Base-by-base conservation (phyloP, 2,797 vertebrate genomes). In the Myotis findleyi region DNA sequence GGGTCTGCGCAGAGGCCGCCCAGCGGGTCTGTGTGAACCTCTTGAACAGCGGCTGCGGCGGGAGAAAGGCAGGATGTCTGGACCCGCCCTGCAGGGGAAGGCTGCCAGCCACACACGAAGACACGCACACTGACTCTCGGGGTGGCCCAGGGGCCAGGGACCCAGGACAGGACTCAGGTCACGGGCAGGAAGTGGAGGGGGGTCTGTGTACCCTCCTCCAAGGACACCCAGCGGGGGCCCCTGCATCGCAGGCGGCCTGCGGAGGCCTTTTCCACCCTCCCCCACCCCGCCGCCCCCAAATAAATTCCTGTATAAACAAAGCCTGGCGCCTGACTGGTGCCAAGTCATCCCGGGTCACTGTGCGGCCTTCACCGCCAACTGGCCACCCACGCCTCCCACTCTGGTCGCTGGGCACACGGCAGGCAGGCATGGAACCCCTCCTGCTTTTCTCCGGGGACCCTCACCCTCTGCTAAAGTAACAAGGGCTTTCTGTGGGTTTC, bases 21-120 rank as follows among this genome's bases (percentile, higher is more conserved):
- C 98, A 98, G 80, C 97, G 98, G 41, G 97, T 98, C 94, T 98
- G 98, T 0, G 98, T 98, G 88, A 99, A 97, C 91, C 71, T 98
- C 96, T 97, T 98, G 96, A 98, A 99, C 27, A 98, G 96, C 4
- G 97, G 87, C 98, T 99, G 92, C 0, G 71, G 51, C 17, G 4
- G 14, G 68, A 89, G 90, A 89, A 33, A 77, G 72, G 41, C 87
- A 64, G 94, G 91, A 88, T 75, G 84, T 92, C 71, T 83, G 72
- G 76, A 55, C 75, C 57, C 6, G 0, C 87, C 76, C 93, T 7
- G 59, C 5, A 12, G 94, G 93, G 93, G 84, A 69, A 77, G 49
- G 47, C 47, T 3, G 0, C 47, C 18, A 11, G 51, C 62, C 44
- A 18, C n/a, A 38, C 73, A 12, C 44, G 18, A 47, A 11, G 3